phyloP scores from a whole-genome alignment of 2,888 invertebrate species.

The Glaucopsyche alexis region DNA sequence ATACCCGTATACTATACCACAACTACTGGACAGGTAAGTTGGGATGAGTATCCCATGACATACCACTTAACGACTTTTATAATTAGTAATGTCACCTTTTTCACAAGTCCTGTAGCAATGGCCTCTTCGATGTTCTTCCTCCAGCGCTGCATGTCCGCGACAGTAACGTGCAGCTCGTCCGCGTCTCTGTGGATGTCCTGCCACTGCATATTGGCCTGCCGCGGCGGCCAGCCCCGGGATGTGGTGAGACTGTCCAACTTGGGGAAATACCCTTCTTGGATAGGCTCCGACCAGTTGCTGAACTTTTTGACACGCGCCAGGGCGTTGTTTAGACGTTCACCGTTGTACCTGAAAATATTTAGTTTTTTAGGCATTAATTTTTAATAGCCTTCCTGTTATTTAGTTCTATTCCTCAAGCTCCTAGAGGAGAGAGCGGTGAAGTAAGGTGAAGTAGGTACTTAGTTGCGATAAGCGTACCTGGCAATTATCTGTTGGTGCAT shows the following conservation, averaged over 20 bases:
- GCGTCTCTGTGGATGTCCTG: conserved; percentile 83
- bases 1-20: no score
- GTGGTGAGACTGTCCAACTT: conserved; percentile 86
- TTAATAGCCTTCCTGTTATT: no score
- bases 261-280: conserved; percentile 89
- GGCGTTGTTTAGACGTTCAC: conserved; percentile 86
- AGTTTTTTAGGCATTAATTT: no score
- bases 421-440: no score
- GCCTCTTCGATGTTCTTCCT: conserved; percentile 86
- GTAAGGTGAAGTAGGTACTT: no score
- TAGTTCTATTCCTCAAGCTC: no score
- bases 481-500: conserved; percentile 83
- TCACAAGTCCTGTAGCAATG: conserved; percentile 84
- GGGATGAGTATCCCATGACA: no score
- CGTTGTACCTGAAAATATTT: conserved; percentile 81
- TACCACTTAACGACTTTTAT: no score
- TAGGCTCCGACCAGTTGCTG: conserved; percentile 84
- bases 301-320: conserved; percentile 83
- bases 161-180: conserved; percentile 80
- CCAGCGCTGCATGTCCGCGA: conserved; percentile 87
- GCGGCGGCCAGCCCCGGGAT: conserved; percentile 86
- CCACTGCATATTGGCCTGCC: conserved; percentile 81
- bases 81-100: conserved; percentile 58
- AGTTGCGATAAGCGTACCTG: conserved; percentile 49
- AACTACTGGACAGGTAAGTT: no score